Percentiles rank a stretch among this genome's conserved stretches.
Conservation (phyloP, 2,888 invertebrate species). For the Gryllus longicercus region DNA sequence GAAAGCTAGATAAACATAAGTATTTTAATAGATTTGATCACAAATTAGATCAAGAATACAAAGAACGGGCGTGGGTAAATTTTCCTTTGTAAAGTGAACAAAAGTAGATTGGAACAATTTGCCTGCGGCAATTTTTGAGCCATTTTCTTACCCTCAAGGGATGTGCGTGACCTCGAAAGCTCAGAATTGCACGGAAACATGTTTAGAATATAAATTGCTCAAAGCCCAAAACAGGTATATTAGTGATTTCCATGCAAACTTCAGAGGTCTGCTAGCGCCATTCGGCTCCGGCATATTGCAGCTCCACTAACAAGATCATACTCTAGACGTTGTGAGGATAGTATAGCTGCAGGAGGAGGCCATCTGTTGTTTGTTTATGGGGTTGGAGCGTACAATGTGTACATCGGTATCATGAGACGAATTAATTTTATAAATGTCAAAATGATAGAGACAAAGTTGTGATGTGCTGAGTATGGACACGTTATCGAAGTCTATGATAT, state of each 20-base stretch:
- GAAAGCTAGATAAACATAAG: too few species aligned
- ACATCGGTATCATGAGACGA: background rate
- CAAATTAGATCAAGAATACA: too few species aligned
- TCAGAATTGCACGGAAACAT: too few species aligned
- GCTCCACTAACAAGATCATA: background rate
- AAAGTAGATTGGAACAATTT: too few species aligned
- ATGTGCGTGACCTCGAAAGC: too few species aligned
- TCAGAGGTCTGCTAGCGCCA: conserved; percentile 20
- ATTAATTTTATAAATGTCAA: conserved; percentile 21
- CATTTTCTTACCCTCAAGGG: too few species aligned
- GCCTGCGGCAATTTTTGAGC: too few species aligned
- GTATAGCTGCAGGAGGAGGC: conserved; percentile 18
- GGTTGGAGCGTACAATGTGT: background rate
- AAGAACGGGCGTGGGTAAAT: too few species aligned
- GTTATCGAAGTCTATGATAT: background rate
- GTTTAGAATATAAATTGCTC: background rate
- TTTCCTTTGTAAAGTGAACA: too few species aligned
- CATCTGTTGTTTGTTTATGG: conserved; percentile 18
- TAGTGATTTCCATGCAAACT: conserved; percentile 4
- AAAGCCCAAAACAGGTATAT: background rate
- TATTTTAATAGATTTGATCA: too few species aligned
- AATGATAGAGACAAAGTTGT: conserved; percentile 24
- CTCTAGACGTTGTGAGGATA: background rate
- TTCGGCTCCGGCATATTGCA: background rate
- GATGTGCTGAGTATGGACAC: conserved; percentile 18